Base-by-base conservation (phyloP, 1,140 invertebrate genomes). In the Anoplolepis gracilipes region DNA sequence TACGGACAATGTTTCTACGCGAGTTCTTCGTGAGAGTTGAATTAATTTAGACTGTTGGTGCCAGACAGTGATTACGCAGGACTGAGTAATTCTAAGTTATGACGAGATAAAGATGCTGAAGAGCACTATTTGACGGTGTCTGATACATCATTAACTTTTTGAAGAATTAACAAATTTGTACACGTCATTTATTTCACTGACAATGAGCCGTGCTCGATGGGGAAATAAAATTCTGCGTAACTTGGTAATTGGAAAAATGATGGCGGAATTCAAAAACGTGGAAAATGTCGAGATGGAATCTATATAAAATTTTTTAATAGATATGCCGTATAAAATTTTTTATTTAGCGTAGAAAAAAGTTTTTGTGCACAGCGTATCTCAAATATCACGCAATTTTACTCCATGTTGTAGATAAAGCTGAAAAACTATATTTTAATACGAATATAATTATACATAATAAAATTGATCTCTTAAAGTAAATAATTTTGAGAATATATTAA, bases 111-210 rank as follows among this genome's bases (percentile, higher is more conserved):
- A 85, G 53, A 64, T 53, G 25, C 59, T 64, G 57, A 77, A 70
- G 78, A 65, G 25, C 46, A 57, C 46, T 65, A 61, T 87, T 87
- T 76, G 69, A 62, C 46, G 42, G 65, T 64, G 70, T 73, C 69
- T 78, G 53, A 64, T 84, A 78, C 73, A n/a, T 78, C 89, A 91
- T 91, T 91, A 91, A 91, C 86, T 82, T 89, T 88, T 73, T 76
- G 88, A 91, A 91, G 85, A 90, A 79, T 90, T 91, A 91, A 92
- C 86, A 87, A 91, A 92, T 92, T 90, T 92, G 82, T 92, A 90
- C 75, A 88, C 88, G 86, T 70, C 72, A 88, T 86, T 92, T 91
- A 92, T 92, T n/a, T n/a, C 90, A 91, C 86, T 69, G 77, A 61
- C 36, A n/a, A n/a, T n/a, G n/a, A n/a, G n/a, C 67, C 64, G 84